These are phyloP conservation scores for Tinea pellionella DNA, from an alignment of 2,888 invertebrate genomes.

Conservation along the genomic window DNA sequence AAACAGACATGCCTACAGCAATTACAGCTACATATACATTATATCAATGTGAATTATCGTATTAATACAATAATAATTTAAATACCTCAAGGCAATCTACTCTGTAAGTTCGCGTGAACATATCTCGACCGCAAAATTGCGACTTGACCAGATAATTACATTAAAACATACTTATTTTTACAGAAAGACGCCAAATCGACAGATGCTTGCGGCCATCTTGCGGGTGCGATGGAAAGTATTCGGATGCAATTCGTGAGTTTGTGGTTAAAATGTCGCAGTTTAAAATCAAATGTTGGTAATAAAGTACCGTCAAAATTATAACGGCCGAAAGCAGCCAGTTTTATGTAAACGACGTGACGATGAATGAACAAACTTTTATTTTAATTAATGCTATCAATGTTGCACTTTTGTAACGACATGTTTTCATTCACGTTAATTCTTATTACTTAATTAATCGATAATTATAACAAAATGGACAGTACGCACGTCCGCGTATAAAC, in stretches of 20 bases:
- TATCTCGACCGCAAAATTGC: constrained; percentile 45
- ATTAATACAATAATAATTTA: constrained; percentile 26
- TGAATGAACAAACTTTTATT: constrained; percentile 20
- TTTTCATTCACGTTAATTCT: constrained; percentile 14
- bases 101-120: constrained; percentile 39
- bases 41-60: constrained; percentile 11
- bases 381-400: constrained; percentile 15
- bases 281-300: constrained; percentile 57
- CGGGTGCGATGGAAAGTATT: constrained; percentile 40
- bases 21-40: not conserved
- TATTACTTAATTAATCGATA: constrained; percentile 2
- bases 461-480: not conserved
- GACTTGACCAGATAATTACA: constrained; percentile 50
- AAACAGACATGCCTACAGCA: too few species aligned
- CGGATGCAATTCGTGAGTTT: constrained; percentile 41
- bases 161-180: constrained; percentile 51
- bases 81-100: constrained; percentile 30
- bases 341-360: constrained; percentile 32
- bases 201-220: constrained; percentile 65
- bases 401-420: constrained; percentile 6
- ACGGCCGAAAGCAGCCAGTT: constrained; percentile 35
- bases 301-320: constrained; percentile 40
- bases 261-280: constrained; percentile 58
- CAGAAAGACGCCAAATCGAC: constrained; percentile 61
- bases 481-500: not conserved